These are phyloP conservation scores for Aspidapion aeneum DNA, from an alignment of 2,888 invertebrate species.

Conservation along the genomic window DNA sequence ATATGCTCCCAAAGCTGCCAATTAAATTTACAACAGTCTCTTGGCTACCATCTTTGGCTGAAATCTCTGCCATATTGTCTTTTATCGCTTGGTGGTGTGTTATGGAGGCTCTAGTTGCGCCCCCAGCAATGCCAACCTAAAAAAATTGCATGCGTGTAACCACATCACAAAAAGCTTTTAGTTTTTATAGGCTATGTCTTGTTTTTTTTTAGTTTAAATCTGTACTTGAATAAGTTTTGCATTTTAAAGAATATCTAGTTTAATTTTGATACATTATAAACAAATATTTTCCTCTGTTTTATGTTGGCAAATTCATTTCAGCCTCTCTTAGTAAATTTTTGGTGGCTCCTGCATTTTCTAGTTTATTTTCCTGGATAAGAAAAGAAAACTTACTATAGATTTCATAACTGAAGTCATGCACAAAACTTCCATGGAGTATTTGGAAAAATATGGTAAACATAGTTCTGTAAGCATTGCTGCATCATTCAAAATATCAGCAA, in stretches of 20 bases:
- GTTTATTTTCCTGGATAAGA: too few species aligned
- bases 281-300: too few species aligned
- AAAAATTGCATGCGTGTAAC: conserved; percentile 11
- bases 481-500: conserved; percentile 93
- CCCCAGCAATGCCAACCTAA: conserved; percentile 61
- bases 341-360: too few species aligned
- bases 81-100: conserved; percentile 90
- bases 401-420: conserved; percentile 75
- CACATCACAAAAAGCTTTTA: too few species aligned
- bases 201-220: too few species aligned
- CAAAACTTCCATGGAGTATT: conserved; percentile 60
- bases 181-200: too few species aligned
- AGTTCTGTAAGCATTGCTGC: conserved; percentile 86
- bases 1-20: conserved; percentile 75
- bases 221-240: too few species aligned
- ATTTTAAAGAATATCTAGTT: too few species aligned
- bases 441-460: conserved; percentile 62
- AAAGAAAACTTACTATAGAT: conserved; percentile 83
- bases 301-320: too few species aligned
- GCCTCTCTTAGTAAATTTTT: too few species aligned
- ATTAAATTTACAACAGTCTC: conserved; percentile 93
- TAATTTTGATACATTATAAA: too few species aligned
- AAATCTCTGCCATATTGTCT: conserved; percentile 90
- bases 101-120: conserved; percentile 88
- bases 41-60: conserved; percentile 95